Conservation (phyloP, 2,888 invertebrate species). For the Orthosia cruda region DNA sequence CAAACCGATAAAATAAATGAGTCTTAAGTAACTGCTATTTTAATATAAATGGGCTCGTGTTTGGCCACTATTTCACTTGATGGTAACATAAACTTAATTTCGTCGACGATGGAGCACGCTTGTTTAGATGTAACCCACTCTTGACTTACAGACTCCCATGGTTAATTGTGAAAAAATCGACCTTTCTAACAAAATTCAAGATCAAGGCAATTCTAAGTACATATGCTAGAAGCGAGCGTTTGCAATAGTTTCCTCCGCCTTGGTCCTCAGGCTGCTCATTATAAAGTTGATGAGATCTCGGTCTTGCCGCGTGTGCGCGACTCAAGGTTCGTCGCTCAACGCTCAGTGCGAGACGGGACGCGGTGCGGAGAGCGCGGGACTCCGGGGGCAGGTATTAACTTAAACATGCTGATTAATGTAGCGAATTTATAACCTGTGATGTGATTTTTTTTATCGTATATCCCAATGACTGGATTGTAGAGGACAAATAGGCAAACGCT, state of each 20-base stretch:
- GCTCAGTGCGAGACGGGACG: conserved; percentile 46
- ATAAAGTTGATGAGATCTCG: conserved; percentile 56
- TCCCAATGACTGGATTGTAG: no score
- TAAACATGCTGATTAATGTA: neutral
- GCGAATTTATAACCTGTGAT: neutral
- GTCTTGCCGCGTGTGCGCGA: neutral
- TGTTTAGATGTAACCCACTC: no score
- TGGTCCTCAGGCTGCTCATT: conserved; percentile 35
- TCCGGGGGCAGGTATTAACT: conserved; percentile 30
- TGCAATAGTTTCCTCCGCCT: neutral
- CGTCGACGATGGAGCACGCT: neutral
- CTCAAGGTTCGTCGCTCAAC: conserved; percentile 2
- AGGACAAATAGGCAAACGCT: no score
- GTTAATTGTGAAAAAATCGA: neutral
- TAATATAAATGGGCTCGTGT: neutral
- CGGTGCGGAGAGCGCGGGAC: conserved; percentile 27
- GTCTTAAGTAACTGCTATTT: neutral
- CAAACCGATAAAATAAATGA: neutral
- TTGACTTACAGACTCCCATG: no score
- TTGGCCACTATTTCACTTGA: neutral
- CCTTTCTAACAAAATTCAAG: neutral
- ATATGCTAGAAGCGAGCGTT: neutral
- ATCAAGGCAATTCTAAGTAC: conserved; percentile 5
- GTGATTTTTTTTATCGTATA: neutral
- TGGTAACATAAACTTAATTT: neutral